These are phyloP conservation scores for Rhipidura dahli DNA, from an alignment of 2,113 vertebrate genomes.

Conservation along the genomic window DNA sequence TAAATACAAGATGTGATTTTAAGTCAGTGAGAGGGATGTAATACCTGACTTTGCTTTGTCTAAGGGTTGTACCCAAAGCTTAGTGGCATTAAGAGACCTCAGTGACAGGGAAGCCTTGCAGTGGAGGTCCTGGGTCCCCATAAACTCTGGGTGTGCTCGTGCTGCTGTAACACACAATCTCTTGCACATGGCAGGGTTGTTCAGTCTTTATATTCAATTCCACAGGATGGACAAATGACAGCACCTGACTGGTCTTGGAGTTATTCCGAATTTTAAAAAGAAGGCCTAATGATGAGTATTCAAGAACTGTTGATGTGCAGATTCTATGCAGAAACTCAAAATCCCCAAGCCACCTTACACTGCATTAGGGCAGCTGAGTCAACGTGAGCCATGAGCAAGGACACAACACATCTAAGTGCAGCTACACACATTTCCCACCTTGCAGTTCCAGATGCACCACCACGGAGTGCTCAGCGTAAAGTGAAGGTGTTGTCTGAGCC, in stretches of 20 bases:
- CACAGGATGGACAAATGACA: not conserved
- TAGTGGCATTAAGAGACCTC: not conserved
- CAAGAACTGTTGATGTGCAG: not conserved
- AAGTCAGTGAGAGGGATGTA: not conserved
- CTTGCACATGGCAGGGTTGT: not conserved
- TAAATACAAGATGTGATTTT: not conserved
- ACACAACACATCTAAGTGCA: not conserved
- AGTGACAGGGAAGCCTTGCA: not conserved
- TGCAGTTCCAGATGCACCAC: not conserved
- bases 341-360: not conserved
- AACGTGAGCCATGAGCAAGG: not conserved
- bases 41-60: not conserved
- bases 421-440: not conserved
- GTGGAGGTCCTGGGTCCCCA: not conserved
- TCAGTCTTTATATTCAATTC: not conserved
- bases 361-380: not conserved
- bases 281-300: not conserved
- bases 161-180: not conserved
- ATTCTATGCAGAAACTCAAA: not conserved
- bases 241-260: not conserved
- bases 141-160: not conserved
- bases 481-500: constrained; percentile 35
- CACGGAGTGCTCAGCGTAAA: constrained; percentile 43
- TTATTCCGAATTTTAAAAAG: not conserved
- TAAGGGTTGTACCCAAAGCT: not conserved